Evolutionary conservation across 2,888 invertebrate genomes (phyloP).

Genomic region (Chromoteleia sp.): DNA sequence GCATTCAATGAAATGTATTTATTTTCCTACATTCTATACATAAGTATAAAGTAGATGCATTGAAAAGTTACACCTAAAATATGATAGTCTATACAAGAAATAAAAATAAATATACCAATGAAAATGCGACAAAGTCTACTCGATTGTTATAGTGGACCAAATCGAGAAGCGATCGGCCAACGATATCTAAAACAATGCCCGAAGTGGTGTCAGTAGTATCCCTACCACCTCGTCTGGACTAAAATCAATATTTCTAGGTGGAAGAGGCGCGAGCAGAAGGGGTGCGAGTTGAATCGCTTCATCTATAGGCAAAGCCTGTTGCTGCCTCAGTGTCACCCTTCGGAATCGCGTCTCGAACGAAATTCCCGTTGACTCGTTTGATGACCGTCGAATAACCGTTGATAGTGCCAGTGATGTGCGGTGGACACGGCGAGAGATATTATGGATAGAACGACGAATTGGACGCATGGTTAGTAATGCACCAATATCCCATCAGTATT

Average conservation of each 20-base stretch:
- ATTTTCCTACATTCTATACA: too few species aligned
- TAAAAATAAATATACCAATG: background rate
- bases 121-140: background rate
- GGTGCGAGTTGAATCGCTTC: conserved; percentile 77
- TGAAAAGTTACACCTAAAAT: too few species aligned
- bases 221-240: conserved; percentile 75
- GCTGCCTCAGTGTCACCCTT: conserved; percentile 74
- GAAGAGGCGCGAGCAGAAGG: conserved; percentile 75
- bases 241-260: conserved; percentile 83
- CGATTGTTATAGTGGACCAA: background rate
- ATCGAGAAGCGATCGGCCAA: conserved; percentile 50
- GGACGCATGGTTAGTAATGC: conserved; percentile 79
- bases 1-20: too few species aligned
- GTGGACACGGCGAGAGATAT: conserved; percentile 78
- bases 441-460: conserved; percentile 82
- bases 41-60: too few species aligned
- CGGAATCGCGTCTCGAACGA: conserved; percentile 39
- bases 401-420: conserved; percentile 79
- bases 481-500: conserved; percentile 14
- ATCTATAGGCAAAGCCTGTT: conserved; percentile 83
- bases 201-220: conserved; percentile 72
- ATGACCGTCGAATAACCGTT: conserved; percentile 49
- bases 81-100: too few species aligned
- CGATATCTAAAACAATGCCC: conserved; percentile 76
- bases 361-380: conserved; percentile 39